phyloP scores from a whole-genome alignment of 2,888 invertebrate species.

The Epinotia bilunana region DNA sequence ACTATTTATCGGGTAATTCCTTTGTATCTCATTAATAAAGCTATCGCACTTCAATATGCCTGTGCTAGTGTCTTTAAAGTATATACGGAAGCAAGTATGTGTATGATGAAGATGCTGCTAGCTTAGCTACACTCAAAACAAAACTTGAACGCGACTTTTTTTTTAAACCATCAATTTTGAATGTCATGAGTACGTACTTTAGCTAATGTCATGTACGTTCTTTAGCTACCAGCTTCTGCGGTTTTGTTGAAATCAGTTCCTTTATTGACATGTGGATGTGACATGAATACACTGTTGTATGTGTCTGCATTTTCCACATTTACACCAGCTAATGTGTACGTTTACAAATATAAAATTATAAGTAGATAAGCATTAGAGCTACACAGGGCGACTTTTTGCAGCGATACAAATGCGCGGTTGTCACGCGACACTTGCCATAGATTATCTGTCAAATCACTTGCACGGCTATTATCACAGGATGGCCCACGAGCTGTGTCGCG shows the following conservation, averaged over 20 bases:
- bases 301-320: too few species aligned
- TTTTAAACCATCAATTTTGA: background rate
- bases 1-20: slow-evolving; percentile 89
- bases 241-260: slow-evolving; percentile 3
- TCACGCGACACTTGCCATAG: too few species aligned
- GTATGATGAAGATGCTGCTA: background rate
- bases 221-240: background rate
- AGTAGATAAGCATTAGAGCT: too few species aligned
- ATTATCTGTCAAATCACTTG: too few species aligned
- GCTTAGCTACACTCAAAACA: too few species aligned
- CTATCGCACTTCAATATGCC: background rate
- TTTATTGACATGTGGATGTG: background rate
- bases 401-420: too few species aligned
- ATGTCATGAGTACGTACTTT: too few species aligned
- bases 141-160: background rate
- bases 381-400: too few species aligned
- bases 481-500: too few species aligned
- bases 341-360: too few species aligned
- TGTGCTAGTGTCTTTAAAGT: background rate
- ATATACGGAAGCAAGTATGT: background rate
- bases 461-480: too few species aligned
- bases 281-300: background rate
- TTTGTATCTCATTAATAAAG: slow-evolving; percentile 42
- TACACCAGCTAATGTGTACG: background rate
- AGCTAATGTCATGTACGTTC: too few species aligned